Evolutionary conservation across 1,140 invertebrate species (phyloP).

Genomic region (Bombus balteatus): DNA sequence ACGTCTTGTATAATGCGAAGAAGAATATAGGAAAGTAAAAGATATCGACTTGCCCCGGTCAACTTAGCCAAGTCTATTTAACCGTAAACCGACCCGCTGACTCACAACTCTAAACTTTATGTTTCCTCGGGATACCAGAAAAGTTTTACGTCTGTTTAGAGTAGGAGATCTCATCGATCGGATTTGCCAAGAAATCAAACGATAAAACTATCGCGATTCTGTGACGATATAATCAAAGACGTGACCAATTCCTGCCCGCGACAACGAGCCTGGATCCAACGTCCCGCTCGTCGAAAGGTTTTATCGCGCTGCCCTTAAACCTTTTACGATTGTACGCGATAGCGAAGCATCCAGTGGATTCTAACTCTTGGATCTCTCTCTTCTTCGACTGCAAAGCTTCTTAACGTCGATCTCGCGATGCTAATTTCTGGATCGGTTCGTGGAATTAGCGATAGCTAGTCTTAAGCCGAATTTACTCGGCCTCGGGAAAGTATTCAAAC

Average conservation of each 20-base stretch:
- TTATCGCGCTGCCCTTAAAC: not conserved
- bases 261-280: not conserved
- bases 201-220: not conserved
- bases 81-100: not conserved
- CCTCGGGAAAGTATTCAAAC: not conserved
- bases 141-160: not conserved
- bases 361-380: accelerated
- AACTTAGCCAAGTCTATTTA: not conserved
- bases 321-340: slow-evolving; percentile 13
- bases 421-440: not conserved
- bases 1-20: too few relatives aligned
- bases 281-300: not conserved
- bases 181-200: not conserved
- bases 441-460: not conserved
- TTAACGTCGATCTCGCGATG: not conserved
- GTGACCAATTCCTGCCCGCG: slow-evolving; percentile 4
- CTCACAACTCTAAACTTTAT: not conserved
- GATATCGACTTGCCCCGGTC: not conserved
- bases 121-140: not conserved
- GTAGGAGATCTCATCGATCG: not conserved
- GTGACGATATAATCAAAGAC: not conserved
- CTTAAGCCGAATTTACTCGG: not conserved
- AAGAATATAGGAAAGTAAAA: not conserved
- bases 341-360: not conserved
- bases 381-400: not conserved